Evolutionary conservation across 2,113 vertebrate species (phyloP).

Genomic region (Antennarius striatus): DNA sequence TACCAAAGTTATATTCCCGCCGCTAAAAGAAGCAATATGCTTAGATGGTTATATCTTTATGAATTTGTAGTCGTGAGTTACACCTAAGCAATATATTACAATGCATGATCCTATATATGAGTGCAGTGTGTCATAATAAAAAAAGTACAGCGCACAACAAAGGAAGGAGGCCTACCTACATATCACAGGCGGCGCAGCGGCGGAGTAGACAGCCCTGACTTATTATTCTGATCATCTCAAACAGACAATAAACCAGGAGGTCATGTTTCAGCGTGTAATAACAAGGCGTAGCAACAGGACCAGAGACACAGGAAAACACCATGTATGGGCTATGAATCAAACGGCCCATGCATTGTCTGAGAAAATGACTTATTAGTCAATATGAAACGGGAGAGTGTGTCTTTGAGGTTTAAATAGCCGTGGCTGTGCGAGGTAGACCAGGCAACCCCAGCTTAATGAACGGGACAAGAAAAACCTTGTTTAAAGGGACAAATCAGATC

Average conservation of each 20-base stretch:
- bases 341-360: conserved; percentile 62
- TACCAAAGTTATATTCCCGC: conserved; percentile 42
- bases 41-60: conserved; percentile 1
- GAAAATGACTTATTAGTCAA: conserved; percentile 80
- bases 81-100: conserved; percentile 2
- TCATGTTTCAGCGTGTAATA: conserved; percentile 73
- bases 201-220: conserved; percentile 68
- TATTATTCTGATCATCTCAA: conserved; percentile 80
- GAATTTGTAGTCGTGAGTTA: conserved; percentile 1
- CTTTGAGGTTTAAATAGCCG: conserved; percentile 75
- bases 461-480: conserved; percentile 78
- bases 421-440: conserved; percentile 50
- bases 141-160: conserved; percentile 29
- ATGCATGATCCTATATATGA: conserved; percentile 1
- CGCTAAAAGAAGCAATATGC: conserved; percentile 22
- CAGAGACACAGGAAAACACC: conserved; percentile 58
- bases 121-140: conserved; percentile 24
- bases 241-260: conserved; percentile 74
- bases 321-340: conserved; percentile 74
- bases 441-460: conserved; percentile 73
- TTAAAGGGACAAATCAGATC: conserved; percentile 84
- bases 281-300: conserved; percentile 64
- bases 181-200: conserved; percentile 54
- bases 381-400: conserved; percentile 70
- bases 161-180: conserved; percentile 32